phyloP scores from a whole-genome alignment of 2,113 vertebrate species.

The Strigops habroptila region DNA sequence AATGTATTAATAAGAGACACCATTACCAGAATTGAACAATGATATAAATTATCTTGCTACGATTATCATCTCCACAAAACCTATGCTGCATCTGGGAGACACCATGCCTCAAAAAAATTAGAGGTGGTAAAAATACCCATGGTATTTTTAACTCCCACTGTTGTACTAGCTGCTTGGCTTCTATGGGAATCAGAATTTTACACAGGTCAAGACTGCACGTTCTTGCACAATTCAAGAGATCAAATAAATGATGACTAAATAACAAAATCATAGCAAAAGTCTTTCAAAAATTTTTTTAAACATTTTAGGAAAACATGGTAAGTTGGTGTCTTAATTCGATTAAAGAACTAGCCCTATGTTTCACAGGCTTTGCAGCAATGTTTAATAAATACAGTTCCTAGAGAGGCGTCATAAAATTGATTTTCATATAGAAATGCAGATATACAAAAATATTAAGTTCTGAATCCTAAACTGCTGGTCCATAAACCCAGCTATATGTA shows the following conservation, averaged over 20 bases:
- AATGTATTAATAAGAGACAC: slow-evolving; percentile 75
- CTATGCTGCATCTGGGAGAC: not conserved
- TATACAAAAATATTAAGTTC: not conserved
- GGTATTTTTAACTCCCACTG: not conserved
- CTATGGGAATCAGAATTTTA: not conserved
- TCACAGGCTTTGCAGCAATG: not conserved
- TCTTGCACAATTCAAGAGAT: not conserved
- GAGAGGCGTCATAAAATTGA: not conserved
- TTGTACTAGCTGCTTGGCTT: not conserved
- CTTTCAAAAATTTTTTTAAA: not conserved
- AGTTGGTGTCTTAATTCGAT: not conserved
- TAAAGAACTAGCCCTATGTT: not conserved
- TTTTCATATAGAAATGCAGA: not conserved
- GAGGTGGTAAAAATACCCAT: not conserved
- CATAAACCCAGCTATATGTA: not conserved
- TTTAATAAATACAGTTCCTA: not conserved
- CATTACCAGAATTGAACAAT: slow-evolving; percentile 64
- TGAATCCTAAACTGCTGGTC: not conserved
- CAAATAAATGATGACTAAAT: not conserved
- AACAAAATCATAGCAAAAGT: not conserved
- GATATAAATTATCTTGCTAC: slow-evolving; percentile 30
- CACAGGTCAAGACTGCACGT: not conserved
- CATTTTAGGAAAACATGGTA: not conserved
- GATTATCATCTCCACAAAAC: not conserved
- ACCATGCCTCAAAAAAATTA: not conserved